Conservation (phyloP, 2,113 vertebrate genomes). For the Pedetes capensis region DNA sequence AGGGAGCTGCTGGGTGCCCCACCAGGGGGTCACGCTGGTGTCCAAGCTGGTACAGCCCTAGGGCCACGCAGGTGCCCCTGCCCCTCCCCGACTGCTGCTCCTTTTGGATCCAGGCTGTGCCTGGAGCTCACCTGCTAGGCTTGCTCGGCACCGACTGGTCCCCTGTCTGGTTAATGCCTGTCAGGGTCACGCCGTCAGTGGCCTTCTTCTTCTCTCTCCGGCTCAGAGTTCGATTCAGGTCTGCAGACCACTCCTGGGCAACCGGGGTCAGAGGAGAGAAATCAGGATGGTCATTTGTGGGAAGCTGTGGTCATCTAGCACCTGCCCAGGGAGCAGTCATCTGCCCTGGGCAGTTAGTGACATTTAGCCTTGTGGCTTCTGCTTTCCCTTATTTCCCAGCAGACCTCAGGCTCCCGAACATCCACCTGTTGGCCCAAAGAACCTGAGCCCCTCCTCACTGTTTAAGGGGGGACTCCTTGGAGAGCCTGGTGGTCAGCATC, state of each 20-base stretch:
- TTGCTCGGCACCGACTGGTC: conserved; percentile 89
- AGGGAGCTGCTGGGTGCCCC: too few species aligned
- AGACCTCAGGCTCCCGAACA: not conserved
- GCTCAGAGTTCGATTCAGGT: conserved; percentile 95
- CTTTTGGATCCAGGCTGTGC: not conserved
- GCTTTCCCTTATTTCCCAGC: not conserved
- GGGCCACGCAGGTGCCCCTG: not conserved
- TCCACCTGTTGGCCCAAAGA: not conserved
- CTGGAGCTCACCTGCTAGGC: conserved; percentile 84
- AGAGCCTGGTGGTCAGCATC: not conserved
- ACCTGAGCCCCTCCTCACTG: not conserved
- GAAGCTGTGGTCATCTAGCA: not conserved
- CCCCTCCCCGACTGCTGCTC: not conserved
- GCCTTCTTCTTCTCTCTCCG: conserved; percentile 94
- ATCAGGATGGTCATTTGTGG: not conserved
- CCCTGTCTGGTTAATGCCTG: conserved; percentile 92
- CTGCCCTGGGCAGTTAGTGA: accelerated
- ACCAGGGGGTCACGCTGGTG: not conserved
- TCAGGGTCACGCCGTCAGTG: conserved; percentile 93
- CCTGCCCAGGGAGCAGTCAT: accelerated
- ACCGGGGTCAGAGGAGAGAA: not conserved
- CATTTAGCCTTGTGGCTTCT: accelerated
- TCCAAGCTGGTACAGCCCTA: accelerated
- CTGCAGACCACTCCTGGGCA: conserved; percentile 94
- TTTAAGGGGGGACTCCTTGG: not conserved